Percentiles rank a stretch among this genome's conserved stretches.
phyloP scores from a whole-genome alignment of 2,113 vertebrate species.

The Sylvilagus bachmani region DNA sequence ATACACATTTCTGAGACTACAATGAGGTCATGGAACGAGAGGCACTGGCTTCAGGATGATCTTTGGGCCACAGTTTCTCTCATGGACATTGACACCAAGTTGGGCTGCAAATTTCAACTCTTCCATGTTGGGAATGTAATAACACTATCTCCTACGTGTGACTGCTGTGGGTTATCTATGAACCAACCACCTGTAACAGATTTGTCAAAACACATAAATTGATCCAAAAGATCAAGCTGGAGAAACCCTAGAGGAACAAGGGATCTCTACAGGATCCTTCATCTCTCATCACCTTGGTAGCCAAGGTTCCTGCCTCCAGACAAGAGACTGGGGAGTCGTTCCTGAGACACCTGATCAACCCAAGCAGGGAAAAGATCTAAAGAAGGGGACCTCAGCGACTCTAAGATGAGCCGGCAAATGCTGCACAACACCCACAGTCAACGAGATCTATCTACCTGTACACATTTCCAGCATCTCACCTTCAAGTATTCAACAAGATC shows the following conservation, averaged over 20 bases:
- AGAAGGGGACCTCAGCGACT: not conserved
- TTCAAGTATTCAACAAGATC: not conserved
- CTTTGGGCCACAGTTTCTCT: not conserved
- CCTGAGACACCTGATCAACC: not conserved
- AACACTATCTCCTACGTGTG: not conserved
- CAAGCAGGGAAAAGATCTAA: not conserved
- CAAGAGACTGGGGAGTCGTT: not conserved
- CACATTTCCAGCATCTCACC: not conserved
- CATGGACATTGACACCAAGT: not conserved
- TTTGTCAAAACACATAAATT: not conserved
- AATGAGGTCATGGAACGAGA: not conserved
- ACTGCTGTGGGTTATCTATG: not conserved
- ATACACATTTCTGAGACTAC: not conserved
- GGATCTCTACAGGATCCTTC: not conserved
- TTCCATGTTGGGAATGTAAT: not conserved
- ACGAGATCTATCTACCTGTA: not conserved
- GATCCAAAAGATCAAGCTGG: slow-evolving; percentile 16
- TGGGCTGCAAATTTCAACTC: not conserved
- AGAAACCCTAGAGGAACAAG: not conserved
- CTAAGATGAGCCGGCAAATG: not conserved
- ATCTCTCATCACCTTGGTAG: not conserved
- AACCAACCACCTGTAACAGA: not conserved
- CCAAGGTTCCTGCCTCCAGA: not conserved
- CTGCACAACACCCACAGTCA: not conserved
- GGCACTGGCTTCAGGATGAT: not conserved